Percentiles rank a stretch among this genome's conserved stretches.
Evolutionary conservation across 2,888 invertebrate species (phyloP).

Genomic region (Agonopterix alstromeriana): DNA sequence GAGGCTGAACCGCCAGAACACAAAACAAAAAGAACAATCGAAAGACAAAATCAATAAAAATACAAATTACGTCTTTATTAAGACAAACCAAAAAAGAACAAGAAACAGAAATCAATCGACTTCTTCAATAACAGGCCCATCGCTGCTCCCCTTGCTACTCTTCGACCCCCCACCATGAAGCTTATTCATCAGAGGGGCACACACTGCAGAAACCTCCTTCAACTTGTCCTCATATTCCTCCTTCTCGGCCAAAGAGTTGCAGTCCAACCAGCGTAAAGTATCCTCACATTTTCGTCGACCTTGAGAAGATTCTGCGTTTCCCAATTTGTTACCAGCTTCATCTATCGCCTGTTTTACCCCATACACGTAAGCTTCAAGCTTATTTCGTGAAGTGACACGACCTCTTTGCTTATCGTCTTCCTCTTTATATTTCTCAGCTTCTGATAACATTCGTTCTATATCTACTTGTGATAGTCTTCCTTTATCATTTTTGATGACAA

Average conservation of each 20-base stretch:
- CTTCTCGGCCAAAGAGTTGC: conserved; percentile 80
- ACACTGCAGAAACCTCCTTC: conserved; percentile 31
- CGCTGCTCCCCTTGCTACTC: conserved; percentile 15
- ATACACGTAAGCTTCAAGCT: conserved; percentile 82
- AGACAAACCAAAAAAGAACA: not conserved
- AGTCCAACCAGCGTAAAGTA: conserved; percentile 80
- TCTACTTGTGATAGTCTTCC: conserved; percentile 88
- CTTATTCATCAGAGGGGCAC: conserved; percentile 78
- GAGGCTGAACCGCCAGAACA: no score
- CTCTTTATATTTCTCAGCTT: conserved; percentile 83
- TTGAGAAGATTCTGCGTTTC: conserved; percentile 74
- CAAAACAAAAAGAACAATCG: no score
- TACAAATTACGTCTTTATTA: not conserved
- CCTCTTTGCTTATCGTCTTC: conserved; percentile 83
- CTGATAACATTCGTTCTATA: conserved; percentile 88
- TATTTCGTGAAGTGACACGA: conserved; percentile 81
- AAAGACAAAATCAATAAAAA: not conserved
- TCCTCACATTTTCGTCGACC: conserved; percentile 73
- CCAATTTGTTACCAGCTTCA: conserved; percentile 76
- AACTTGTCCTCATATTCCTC: conserved; percentile 80
- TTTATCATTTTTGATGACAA: conserved; percentile 89
- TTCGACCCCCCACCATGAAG: conserved; percentile 33
- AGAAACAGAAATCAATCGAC: conserved; percentile 54
- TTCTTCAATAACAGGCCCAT: conserved; percentile 76
- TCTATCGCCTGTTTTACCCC: conserved; percentile 80